These are phyloP conservation scores for Acipenser ruthenus DNA, from an alignment of 2,797 vertebrate genomes.

Conservation along the genomic window DNA sequence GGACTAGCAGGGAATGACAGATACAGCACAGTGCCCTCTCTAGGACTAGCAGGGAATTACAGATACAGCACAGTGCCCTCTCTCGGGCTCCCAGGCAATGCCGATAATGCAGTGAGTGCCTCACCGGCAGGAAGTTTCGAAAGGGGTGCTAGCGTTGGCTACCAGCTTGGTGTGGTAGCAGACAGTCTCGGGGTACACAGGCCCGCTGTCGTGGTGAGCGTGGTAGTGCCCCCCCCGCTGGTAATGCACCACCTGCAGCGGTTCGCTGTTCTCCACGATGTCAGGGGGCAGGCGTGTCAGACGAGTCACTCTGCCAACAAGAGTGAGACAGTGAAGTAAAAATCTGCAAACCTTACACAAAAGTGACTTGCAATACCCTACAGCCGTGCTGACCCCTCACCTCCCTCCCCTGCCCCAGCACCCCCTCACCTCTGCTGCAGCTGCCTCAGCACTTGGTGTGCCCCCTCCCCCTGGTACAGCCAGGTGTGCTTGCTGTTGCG, in stretches of 20 bases:
- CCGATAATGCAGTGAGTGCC: too few relatives aligned
- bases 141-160: slow-evolving; percentile 78
- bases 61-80: too few relatives aligned
- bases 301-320: slow-evolving; percentile 67
- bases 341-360: not conserved
- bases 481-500: slow-evolving; percentile 95
- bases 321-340: not conserved
- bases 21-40: too few relatives aligned
- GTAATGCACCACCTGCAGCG: slow-evolving; percentile 90
- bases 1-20: too few relatives aligned
- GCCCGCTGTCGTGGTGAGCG: slow-evolving; percentile 94
- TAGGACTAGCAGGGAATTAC: too few relatives aligned
- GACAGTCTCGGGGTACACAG: slow-evolving; percentile 89
- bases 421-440: slow-evolving; percentile 74
- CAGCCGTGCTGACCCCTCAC: slow-evolving; percentile 18
- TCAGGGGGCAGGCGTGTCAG: slow-evolving; percentile 79
- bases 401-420: not conserved
- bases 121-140: slow-evolving; percentile 96
- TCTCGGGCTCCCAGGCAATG: too few relatives aligned
- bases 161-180: slow-evolving; percentile 90
- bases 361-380: not conserved
- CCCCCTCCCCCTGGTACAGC: slow-evolving; percentile 92
- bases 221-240: slow-evolving; percentile 95
- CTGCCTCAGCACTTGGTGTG: slow-evolving; percentile 82
- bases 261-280: slow-evolving; percentile 91